Percentiles rank a stretch among this genome's conserved stretches.
phyloP scores from a whole-genome alignment of 2,113 vertebrate genomes.

The Gymnocephalus cernua region DNA sequence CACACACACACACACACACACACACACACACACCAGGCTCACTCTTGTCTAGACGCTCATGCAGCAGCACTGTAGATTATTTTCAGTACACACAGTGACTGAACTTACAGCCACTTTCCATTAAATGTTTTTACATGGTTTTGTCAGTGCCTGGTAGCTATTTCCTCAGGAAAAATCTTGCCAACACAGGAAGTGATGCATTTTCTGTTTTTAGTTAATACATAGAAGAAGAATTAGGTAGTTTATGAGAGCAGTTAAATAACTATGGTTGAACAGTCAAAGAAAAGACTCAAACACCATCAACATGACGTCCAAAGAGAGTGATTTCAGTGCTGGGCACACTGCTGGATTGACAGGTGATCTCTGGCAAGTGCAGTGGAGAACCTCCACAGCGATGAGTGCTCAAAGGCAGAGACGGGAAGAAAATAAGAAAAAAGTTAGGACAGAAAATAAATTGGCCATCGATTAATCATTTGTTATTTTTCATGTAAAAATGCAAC shows the following conservation, averaged over 20 bases:
- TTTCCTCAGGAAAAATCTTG: neutral
- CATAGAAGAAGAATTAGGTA: neutral
- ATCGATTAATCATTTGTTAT: neutral
- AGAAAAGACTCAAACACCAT: neutral
- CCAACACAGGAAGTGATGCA: constrained; percentile 24
- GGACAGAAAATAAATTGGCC: neutral
- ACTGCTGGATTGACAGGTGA: neutral
- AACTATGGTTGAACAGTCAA: neutral
- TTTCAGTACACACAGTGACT: constrained; percentile 9
- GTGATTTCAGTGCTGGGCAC: neutral
- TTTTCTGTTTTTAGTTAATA: constrained; percentile 37
- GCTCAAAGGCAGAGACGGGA: neutral
- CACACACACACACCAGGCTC: constrained; percentile 15
- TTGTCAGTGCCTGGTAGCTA: constrained; percentile 19
- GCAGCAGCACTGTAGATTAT: neutral
- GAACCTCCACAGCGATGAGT: neutral
- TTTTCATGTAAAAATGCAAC: neutral
- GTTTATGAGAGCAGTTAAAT: neutral
- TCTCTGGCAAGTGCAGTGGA: neutral
- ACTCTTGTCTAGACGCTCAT: constrained; percentile 27
- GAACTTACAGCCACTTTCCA: constrained; percentile 3
- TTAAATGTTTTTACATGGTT: constrained; percentile 23
- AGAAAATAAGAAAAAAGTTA: neutral
- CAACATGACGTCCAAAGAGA: neutral
- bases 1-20: constrained; percentile 22